phyloP scores from a whole-genome alignment of 1,140 invertebrate genomes.

The Dreissena rostriformis region DNA sequence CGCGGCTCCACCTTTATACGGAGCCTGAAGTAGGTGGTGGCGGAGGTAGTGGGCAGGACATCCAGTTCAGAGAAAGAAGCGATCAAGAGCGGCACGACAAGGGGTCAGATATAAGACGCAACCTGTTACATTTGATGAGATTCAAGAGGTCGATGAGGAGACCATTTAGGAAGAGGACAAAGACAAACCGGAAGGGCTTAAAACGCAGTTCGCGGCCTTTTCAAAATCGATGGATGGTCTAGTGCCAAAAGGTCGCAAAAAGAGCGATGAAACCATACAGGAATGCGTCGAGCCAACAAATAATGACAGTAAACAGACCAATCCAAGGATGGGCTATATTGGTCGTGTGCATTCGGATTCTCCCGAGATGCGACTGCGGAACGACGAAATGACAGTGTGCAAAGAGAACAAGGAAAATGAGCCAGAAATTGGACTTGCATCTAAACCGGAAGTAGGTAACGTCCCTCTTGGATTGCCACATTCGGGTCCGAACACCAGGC shows the following conservation, averaged over 20 bases:
- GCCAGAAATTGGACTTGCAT: constrained; percentile 37
- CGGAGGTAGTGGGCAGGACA: constrained; percentile 44
- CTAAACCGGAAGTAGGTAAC: constrained; percentile 28
- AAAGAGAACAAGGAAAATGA: constrained; percentile 61
- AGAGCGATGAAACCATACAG: constrained; percentile 44
- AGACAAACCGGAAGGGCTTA: constrained; percentile 61
- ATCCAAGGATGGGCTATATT: constrained; percentile 10
- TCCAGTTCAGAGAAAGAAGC: constrained; percentile 61
- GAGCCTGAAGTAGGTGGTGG: constrained; percentile 57
- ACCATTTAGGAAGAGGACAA: constrained; percentile 63
- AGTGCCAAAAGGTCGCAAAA: constrained; percentile 79
- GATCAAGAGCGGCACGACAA: constrained; percentile 63
- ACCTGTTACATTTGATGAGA: constrained; percentile 89
- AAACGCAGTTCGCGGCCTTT: constrained; percentile 74
- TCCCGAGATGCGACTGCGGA: constrained; percentile 34
- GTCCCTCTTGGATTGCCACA: constrained; percentile 57
- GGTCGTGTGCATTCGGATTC: constrained; percentile 38
- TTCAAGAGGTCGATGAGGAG: constrained; percentile 84
- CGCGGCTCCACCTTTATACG: constrained; percentile 82
- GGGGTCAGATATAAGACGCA: constrained; percentile 85
- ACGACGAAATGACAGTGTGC: constrained; percentile 16
- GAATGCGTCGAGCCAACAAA: constrained; percentile 27
- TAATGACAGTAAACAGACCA: constrained; percentile 29
- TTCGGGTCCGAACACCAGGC: constrained; percentile 56
- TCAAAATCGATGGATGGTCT: constrained; percentile 84